phyloP scores from a whole-genome alignment of 2,797 vertebrate genomes.

The Bryconaethiops microstoma region DNA sequence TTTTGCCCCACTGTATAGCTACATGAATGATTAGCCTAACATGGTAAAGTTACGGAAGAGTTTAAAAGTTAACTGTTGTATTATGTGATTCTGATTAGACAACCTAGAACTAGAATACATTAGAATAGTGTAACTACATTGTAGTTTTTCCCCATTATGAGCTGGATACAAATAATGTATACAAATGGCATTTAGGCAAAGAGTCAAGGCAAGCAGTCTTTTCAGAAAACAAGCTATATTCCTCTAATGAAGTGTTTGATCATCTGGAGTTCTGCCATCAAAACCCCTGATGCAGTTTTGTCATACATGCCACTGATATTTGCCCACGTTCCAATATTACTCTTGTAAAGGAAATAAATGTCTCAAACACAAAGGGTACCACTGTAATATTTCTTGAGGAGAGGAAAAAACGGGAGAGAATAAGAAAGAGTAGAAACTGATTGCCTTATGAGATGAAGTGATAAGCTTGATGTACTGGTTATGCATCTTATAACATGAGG shows the following conservation, averaged over 20 bases:
- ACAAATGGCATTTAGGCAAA: neutral
- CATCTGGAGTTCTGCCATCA: neutral
- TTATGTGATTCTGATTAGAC: neutral
- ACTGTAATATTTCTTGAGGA: neutral
- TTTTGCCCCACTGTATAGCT: no score
- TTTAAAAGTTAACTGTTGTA: neutral
- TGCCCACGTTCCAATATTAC: conserved; percentile 8
- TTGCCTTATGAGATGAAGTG: neutral
- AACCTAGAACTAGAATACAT: neutral
- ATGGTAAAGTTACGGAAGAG: neutral
- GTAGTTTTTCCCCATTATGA: conserved; percentile 5
- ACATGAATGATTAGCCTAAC: neutral
- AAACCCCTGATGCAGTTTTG: neutral
- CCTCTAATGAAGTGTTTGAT: neutral
- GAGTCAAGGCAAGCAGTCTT: neutral
- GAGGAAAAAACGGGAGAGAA: neutral
- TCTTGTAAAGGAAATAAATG: neutral
- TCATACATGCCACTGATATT: neutral
- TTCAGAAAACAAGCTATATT: neutral
- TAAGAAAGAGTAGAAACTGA: neutral
- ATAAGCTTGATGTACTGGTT: conserved; percentile 13
- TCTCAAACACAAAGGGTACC: neutral
- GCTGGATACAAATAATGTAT: conserved; percentile 11
- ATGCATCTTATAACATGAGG: neutral
- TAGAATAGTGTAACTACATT: conserved; percentile 12